Evolutionary conservation across 2,888 invertebrate species (phyloP).

Genomic region (Herminia tarsipennalis): DNA sequence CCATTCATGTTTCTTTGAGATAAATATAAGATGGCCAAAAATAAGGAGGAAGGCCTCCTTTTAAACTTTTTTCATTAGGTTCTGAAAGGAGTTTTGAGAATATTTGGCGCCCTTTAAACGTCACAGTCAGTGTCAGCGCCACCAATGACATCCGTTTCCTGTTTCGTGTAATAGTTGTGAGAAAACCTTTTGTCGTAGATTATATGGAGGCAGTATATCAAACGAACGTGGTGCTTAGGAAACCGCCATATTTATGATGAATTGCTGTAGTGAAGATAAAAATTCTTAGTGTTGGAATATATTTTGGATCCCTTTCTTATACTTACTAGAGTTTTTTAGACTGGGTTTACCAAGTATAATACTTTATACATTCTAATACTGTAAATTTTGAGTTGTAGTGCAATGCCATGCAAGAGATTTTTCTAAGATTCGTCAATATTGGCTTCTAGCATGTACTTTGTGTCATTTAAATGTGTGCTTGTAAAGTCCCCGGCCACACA

Average conservation of each 20-base stretch:
- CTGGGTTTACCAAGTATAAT: too few relatives aligned
- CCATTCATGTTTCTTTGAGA: background rate
- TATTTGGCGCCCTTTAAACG: constrained; percentile 35
- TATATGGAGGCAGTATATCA: constrained; percentile 30
- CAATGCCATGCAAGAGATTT: too few relatives aligned
- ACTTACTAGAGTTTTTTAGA: too few relatives aligned
- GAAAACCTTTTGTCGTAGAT: constrained; percentile 43
- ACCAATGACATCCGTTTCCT: constrained; percentile 52
- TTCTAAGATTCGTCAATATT: too few relatives aligned
- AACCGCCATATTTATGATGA: constrained; percentile 27
- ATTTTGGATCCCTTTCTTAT: too few relatives aligned
- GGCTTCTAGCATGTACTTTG: too few relatives aligned
- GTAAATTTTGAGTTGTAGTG: too few relatives aligned
- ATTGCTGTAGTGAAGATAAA: constrained; percentile 12
- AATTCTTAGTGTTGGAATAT: background rate
- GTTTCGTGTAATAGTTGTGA: constrained; percentile 59
- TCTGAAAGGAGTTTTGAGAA: constrained; percentile 13
- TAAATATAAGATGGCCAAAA: constrained; percentile 42
- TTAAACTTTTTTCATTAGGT: constrained; percentile 43
- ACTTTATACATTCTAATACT: too few relatives aligned
- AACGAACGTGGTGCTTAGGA: constrained; percentile 10
- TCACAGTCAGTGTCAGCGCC: constrained; percentile 33
- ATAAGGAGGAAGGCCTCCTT: constrained; percentile 25
- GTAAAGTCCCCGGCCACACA: too few relatives aligned
- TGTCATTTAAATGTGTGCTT: too few relatives aligned